phyloP scores from a whole-genome alignment of 2,888 invertebrate genomes.

The Hydropsyche betteni region DNA sequence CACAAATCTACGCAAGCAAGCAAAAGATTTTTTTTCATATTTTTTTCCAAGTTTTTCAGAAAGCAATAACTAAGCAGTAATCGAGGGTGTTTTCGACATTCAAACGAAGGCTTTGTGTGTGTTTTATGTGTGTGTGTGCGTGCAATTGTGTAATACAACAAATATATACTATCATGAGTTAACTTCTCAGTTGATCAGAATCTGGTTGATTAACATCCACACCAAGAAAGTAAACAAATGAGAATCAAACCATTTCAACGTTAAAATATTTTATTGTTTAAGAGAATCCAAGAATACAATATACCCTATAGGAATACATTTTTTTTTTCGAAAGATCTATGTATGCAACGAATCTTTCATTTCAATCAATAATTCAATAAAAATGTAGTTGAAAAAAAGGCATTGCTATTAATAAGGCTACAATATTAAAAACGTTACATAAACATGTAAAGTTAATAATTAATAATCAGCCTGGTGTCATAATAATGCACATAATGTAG shows the following conservation, averaged over 20 bases:
- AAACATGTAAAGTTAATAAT: too few species aligned
- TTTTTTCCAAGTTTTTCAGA: too few species aligned
- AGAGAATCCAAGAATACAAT: constrained; percentile 12
- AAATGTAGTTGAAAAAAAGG: constrained; percentile 24
- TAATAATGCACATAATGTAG: too few species aligned
- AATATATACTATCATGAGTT: neutral
- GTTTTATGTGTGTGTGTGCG: neutral
- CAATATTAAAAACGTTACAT: neutral
- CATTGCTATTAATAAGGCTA: constrained; percentile 32
- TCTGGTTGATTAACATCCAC: neutral
- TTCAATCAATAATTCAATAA: neutral
- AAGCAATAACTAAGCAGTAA: too few species aligned
- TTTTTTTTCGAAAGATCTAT: constrained; percentile 6
- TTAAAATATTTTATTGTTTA: constrained; percentile 19
- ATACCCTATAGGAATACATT: constrained; percentile 7
- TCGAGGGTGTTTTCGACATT: neutral
- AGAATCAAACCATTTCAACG: constrained; percentile 4
- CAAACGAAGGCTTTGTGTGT: neutral
- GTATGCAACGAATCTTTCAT: neutral
- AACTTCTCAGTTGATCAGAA: neutral
- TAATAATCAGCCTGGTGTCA: too few species aligned
- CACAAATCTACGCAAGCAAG: too few species aligned
- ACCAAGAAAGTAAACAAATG: neutral
- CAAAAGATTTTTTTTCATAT: too few species aligned
- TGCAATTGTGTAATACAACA: neutral